A percentile compares a stretch with the other conserved stretches of the same genome.
Evolutionary conservation across 2,113 vertebrate species (phyloP).

Genomic region (Rhabdomys dilectus): DNA sequence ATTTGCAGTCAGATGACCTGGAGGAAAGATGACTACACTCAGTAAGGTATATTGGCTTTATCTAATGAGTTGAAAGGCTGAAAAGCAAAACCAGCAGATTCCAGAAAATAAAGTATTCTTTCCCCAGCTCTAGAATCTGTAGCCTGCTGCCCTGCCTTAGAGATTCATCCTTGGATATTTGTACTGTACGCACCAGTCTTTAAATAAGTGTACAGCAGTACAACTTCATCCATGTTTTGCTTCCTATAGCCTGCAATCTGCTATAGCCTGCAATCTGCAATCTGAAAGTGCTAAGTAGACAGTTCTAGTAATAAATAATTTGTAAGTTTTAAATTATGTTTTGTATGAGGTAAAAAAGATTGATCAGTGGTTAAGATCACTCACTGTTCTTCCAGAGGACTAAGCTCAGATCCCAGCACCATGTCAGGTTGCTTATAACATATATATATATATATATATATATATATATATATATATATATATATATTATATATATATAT

Average conservation of each 20-base stretch:
- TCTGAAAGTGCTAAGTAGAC: neutral
- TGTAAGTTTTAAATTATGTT: neutral
- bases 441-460: no score
- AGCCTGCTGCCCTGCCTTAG: neutral
- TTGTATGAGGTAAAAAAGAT: neutral
- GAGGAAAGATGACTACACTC: neutral
- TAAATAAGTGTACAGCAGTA: neutral
- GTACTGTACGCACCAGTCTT: neutral
- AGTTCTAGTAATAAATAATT: neutral
- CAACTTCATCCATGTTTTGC: neutral
- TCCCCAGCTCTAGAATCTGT: neutral
- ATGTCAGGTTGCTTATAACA: neutral
- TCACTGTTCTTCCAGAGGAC: neutral
- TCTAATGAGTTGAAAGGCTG: neutral
- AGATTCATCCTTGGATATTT: neutral
- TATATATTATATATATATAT: no score
- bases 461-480: no score
- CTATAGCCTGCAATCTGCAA: neutral
- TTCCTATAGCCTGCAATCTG: neutral
- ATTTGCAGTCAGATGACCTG: neutral
- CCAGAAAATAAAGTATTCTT: neutral
- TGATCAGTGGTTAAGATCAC: neutral
- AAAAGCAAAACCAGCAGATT: neutral
- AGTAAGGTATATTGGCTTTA: neutral
- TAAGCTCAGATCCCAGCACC: neutral